Evolutionary conservation across 2,888 invertebrate genomes (phyloP).

Genomic region (Apodemia hepburni): DNA sequence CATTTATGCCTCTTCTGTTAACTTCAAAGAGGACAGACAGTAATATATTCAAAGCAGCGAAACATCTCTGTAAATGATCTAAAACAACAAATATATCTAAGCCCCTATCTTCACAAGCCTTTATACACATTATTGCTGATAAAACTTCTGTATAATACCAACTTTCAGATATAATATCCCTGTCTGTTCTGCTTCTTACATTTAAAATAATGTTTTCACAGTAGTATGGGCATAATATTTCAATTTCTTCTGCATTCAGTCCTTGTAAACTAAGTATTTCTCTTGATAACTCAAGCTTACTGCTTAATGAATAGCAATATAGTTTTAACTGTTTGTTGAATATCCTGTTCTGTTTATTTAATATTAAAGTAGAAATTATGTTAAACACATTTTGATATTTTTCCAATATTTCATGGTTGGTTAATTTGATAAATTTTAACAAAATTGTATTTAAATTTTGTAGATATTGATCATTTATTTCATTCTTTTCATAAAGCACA

Average conservation of each 20-base stretch:
- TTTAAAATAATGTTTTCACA: conserved; percentile 42
- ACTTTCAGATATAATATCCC: conserved; percentile 40
- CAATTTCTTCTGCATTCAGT: conserved; percentile 49
- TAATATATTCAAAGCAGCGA: conserved; percentile 47
- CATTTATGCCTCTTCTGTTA: conserved; percentile 16
- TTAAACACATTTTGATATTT: conserved; percentile 39
- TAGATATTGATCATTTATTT: conserved; percentile 44
- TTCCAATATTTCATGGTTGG: conserved; percentile 33
- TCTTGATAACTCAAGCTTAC: conserved; percentile 42
- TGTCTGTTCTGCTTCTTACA: conserved; percentile 33
- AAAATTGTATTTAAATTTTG: conserved; percentile 45
- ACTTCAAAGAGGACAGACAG: conserved; percentile 40
- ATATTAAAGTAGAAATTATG: conserved; percentile 48
- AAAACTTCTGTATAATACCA: conserved; percentile 51
- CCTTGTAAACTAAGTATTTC: conserved; percentile 46
- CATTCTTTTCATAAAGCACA: conserved; percentile 54
- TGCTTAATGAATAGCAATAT: conserved; percentile 49
- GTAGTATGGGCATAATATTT: conserved; percentile 45
- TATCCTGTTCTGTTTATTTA: conserved; percentile 40
- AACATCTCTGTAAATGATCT: conserved; percentile 50
- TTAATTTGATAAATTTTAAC: conserved; percentile 41
- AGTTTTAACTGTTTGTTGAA: conserved; percentile 51
- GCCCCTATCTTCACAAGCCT: conserved; percentile 43
- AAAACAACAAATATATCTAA: conserved; percentile 46
- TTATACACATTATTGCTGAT: conserved; percentile 44